phyloP scores from a whole-genome alignment of 2,888 invertebrate species.

The Chironomus tentans region DNA sequence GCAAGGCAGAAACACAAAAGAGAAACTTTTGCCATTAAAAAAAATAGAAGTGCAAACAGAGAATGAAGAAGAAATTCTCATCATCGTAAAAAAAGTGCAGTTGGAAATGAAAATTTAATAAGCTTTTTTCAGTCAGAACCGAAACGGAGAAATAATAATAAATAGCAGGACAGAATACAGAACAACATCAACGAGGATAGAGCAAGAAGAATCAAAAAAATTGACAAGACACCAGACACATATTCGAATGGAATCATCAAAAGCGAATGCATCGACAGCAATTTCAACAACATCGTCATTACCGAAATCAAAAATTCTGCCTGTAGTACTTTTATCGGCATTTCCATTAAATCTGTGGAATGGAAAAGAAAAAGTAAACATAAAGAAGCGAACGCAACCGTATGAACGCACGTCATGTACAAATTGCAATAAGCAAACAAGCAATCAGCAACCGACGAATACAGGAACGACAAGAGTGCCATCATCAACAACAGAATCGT shows the following conservation, averaged over 20 bases:
- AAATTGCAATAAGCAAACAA: conserved; percentile 20
- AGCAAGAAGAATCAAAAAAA: too few relatives aligned
- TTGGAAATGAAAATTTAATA: neutral
- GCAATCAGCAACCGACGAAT: neutral
- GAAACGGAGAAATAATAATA: too few relatives aligned
- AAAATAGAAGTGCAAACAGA: too few relatives aligned
- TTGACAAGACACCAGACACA: too few relatives aligned
- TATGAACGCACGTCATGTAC: conserved; percentile 16
- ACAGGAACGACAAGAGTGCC: neutral
- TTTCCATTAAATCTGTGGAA: conserved; percentile 16
- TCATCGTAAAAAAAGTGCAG: neutral
- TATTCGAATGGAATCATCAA: neutral
- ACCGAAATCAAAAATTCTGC: neutral
- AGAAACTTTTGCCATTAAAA: neutral
- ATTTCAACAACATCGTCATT: neutral
- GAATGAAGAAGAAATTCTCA: neutral
- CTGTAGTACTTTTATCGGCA: neutral
- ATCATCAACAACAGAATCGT: neutral
- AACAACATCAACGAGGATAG: too few relatives aligned
- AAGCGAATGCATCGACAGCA: neutral
- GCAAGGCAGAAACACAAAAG: too few relatives aligned
- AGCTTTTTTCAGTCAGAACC: neutral
- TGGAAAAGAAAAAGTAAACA: neutral
- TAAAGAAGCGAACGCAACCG: conserved; percentile 13
- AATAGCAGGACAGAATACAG: too few relatives aligned